Conservation (phyloP, 2,113 vertebrate genomes). For the Antigone vipio region DNA sequence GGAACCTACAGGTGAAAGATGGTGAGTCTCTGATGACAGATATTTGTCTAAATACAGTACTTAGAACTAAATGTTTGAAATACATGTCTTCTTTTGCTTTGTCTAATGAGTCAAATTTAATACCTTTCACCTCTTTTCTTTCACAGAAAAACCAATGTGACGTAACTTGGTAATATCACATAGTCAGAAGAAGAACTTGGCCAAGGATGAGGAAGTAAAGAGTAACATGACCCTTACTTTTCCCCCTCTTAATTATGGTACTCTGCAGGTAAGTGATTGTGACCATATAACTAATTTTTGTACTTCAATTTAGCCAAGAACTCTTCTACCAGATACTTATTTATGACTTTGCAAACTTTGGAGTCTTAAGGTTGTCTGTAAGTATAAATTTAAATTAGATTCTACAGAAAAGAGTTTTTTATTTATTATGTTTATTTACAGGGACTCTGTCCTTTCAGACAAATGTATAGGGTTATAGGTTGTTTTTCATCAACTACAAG, state of each 20-base stretch:
- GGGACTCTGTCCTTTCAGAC: neutral
- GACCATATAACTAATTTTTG: neutral
- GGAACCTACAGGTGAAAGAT: neutral
- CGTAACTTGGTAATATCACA: neutral
- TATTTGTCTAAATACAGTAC: neutral
- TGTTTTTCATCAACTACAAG: neutral
- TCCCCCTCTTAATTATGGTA: neutral
- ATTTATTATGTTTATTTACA: neutral
- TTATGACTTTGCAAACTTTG: slow-evolving; percentile 90
- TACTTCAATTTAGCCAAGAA: slow-evolving; percentile 76
- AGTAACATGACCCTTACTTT: neutral
- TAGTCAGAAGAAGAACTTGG: neutral
- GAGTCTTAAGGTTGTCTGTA: slow-evolving; percentile 83
- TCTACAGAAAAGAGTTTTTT: neutral
- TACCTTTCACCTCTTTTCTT: neutral
- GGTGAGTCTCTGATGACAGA: neutral
- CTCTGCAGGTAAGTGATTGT: neutral
- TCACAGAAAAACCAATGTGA: neutral
- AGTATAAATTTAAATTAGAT: slow-evolving; percentile 56
- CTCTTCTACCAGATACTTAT: slow-evolving; percentile 87
- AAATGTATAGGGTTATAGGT: neutral
- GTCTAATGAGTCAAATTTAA: neutral
- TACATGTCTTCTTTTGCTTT: neutral
- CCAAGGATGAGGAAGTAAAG: neutral
- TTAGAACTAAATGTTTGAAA: neutral